phyloP scores from a whole-genome alignment of 2,797 vertebrate genomes.

The Hippopotamyrus pictus region DNA sequence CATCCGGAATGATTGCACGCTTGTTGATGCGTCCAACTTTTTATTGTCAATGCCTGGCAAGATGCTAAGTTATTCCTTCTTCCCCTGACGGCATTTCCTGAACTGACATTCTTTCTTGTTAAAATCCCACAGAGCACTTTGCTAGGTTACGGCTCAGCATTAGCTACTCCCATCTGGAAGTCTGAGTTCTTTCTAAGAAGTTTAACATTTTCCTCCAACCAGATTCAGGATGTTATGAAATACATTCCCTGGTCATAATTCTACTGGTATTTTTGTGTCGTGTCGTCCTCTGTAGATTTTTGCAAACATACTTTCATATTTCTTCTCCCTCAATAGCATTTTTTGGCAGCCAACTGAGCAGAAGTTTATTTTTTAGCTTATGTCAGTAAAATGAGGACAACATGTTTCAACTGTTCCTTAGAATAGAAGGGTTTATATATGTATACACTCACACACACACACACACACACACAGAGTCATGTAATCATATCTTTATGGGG shows the following conservation, averaged over 20 bases:
- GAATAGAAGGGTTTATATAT: not conserved
- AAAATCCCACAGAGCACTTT: not conserved
- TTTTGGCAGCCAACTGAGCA: not conserved
- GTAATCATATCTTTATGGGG: not conserved
- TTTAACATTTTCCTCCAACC: not conserved
- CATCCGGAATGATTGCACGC: not conserved
- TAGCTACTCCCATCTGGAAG: not conserved
- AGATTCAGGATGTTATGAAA: not conserved
- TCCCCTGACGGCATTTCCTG: not conserved
- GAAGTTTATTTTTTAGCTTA: not conserved
- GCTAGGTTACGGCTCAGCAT: not conserved
- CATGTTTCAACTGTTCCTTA: not conserved
- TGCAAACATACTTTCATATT: not conserved
- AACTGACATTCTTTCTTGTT: not conserved
- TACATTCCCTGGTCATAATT: not conserved
- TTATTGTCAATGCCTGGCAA: not conserved
- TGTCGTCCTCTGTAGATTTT: not conserved
- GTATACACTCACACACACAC: not conserved
- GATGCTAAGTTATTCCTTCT: not conserved
- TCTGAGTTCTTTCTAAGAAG: not conserved
- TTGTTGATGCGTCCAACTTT: not conserved
- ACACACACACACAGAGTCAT: not conserved
- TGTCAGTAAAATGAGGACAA: not conserved
- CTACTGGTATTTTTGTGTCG: not conserved
- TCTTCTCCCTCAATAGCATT: not conserved